Percentiles rank a stretch among this genome's conserved stretches.
Evolutionary conservation across 2,797 vertebrate genomes (phyloP).

Genomic region (Acrocephalus scirpaceus): DNA sequence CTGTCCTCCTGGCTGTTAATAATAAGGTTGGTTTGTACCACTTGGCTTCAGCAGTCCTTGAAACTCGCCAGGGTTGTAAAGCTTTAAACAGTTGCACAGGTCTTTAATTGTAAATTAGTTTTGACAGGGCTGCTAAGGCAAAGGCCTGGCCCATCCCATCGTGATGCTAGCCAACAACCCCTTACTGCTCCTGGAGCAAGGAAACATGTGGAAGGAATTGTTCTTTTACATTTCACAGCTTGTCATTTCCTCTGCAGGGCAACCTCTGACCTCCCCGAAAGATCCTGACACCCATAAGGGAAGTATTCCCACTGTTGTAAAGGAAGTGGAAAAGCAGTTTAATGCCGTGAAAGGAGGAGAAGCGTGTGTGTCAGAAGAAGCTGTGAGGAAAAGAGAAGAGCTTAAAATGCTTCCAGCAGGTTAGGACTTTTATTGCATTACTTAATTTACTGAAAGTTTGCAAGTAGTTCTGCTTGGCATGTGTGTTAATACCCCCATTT

Average conservation of each 20-base stretch:
- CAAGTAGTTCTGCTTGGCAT: conserved; percentile 14
- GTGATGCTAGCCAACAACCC: conserved; percentile 89
- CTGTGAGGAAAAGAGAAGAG: conserved; percentile 59
- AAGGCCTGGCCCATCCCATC: conserved; percentile 88
- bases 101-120: conserved; percentile 94
- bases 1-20: conserved; percentile 51
- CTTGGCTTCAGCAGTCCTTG: conserved; percentile 84
- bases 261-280: conserved; percentile 93
- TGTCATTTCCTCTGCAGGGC: conserved; percentile 96
- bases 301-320: conserved; percentile 89
- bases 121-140: conserved; percentile 90
- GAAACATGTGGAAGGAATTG: conserved; percentile 99
- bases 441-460: conserved; percentile 21
- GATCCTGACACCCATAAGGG: conserved; percentile 92
- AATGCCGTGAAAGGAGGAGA: conserved; percentile 76
- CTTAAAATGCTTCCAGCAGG: conserved; percentile 85
- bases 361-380: conserved; percentile 68
- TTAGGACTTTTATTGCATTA: conserved; percentile 53
- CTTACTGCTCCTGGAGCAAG: conserved; percentile 86
- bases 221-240: conserved; percentile 99
- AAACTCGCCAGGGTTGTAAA: conserved; percentile 83
- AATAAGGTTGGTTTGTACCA: conserved; percentile 54
- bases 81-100: conserved; percentile 89
- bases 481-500: not conserved
- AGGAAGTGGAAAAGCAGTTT: conserved; percentile 85